A percentile compares a stretch with the other conserved stretches of the same genome.
These are phyloP conservation scores for Nycticorax nycticorax DNA, from an alignment of 2,113 vertebrate genomes.

Conservation along the genomic window DNA sequence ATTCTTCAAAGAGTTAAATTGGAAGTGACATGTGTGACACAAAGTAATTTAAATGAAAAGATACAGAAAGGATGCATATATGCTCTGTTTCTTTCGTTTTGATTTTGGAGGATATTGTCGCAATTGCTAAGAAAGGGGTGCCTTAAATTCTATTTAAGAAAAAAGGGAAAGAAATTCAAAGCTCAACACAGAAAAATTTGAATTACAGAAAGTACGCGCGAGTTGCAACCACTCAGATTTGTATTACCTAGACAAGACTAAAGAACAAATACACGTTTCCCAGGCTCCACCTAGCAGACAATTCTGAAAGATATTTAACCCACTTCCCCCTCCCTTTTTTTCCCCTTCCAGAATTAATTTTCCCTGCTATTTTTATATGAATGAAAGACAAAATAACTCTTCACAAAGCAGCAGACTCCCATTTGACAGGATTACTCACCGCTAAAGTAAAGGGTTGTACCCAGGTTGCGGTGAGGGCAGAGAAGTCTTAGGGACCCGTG, in stretches of 20 bases:
- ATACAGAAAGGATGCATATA: conserved; percentile 48
- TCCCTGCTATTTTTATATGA: conserved; percentile 40
- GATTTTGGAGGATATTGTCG: conserved; percentile 42
- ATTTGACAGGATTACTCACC: conserved; percentile 70
- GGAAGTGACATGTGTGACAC: conserved; percentile 39
- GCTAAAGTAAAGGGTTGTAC: conserved; percentile 70
- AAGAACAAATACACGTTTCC: conserved; percentile 65
- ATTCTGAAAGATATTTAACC: conserved; percentile 65
- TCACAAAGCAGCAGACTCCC: conserved; percentile 44
- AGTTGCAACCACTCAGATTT: conserved; percentile 71
- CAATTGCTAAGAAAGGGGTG: neutral
- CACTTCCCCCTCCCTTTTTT: conserved; percentile 6
- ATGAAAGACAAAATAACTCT: conserved; percentile 58
- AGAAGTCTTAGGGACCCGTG: conserved; percentile 45
- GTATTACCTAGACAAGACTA: conserved; percentile 69
- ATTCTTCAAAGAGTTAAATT: conserved; percentile 50
- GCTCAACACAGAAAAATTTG: neutral
- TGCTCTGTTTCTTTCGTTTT: conserved; percentile 9
- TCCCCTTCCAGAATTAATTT: conserved; percentile 49
- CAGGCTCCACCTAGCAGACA: conserved; percentile 77
- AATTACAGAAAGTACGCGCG: neutral
- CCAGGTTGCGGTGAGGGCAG: conserved; percentile 62
- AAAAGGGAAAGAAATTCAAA: conserved; percentile 10
- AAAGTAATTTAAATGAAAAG: conserved; percentile 50
- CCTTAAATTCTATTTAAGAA: neutral